These are phyloP conservation scores for Fragum sueziense DNA, from an alignment of 2,888 invertebrate genomes.

Conservation along the genomic window DNA sequence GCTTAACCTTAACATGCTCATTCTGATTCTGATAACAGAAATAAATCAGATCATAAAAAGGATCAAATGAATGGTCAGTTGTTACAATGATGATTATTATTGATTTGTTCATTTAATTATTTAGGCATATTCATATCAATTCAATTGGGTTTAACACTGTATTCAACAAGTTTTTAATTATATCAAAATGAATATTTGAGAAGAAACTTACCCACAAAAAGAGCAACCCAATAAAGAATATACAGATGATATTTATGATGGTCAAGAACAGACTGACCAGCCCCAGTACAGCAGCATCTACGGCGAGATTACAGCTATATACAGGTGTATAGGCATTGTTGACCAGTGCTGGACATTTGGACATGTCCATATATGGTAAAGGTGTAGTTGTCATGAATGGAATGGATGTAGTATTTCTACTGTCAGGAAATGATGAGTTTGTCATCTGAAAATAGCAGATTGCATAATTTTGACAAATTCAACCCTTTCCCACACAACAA, in stretches of 20 bases:
- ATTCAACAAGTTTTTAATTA: too few species aligned
- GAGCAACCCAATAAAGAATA: constrained; percentile 90
- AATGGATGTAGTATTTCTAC: background rate
- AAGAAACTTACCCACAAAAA: constrained; percentile 87
- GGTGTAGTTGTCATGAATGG: background rate
- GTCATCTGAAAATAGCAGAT: background rate
- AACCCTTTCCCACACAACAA: too few species aligned
- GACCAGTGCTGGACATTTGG: constrained; percentile 55
- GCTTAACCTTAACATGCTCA: too few species aligned
- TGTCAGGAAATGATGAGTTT: background rate
- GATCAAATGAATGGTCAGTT: too few species aligned
- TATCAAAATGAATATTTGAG: too few species aligned
- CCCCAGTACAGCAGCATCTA: constrained; percentile 90
- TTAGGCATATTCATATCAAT: too few species aligned
- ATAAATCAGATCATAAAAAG: too few species aligned
- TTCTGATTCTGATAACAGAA: too few species aligned
- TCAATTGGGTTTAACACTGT: too few species aligned
- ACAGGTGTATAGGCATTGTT: constrained; percentile 84
- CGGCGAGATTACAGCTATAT: constrained; percentile 89
- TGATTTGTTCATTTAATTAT: too few species aligned
- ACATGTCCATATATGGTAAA: background rate
- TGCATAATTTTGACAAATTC: too few species aligned
- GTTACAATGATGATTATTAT: too few species aligned
- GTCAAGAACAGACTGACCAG: constrained; percentile 91
- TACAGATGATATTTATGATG: constrained; percentile 91